phyloP scores from a whole-genome alignment of 2,797 vertebrate species.

The Jordanella pulchra region DNA sequence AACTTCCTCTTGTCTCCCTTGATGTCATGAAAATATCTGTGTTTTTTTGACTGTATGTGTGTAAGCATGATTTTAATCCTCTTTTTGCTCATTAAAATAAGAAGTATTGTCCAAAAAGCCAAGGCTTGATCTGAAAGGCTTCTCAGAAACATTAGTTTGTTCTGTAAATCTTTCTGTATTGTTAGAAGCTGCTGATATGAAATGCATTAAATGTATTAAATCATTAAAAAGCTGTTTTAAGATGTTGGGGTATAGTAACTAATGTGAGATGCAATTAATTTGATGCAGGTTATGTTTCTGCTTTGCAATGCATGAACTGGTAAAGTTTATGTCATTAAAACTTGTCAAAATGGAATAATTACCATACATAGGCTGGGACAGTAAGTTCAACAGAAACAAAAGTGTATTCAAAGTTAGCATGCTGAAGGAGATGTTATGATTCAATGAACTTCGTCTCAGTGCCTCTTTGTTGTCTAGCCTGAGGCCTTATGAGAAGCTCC shows the following conservation, averaged over 20 bases:
- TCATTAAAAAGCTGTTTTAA: neutral
- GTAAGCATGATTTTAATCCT: neutral
- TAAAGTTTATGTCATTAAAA: neutral
- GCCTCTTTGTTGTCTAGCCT: conserved; percentile 62
- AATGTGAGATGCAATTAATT: neutral
- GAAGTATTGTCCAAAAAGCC: neutral
- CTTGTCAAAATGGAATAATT: neutral
- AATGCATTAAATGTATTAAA: neutral
- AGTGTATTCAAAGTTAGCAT: conserved; percentile 19
- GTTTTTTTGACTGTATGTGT: neutral
- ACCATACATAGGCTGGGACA: neutral
- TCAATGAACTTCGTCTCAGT: conserved; percentile 55
- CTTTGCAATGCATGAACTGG: neutral
- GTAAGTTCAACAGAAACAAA: conserved; percentile 15
- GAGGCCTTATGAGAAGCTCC: conserved; percentile 60
- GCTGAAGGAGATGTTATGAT: conserved; percentile 51
- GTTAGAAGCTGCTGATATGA: neutral
- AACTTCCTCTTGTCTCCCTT: neutral
- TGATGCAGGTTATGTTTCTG: neutral
- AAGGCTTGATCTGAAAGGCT: neutral
- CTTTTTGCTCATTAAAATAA: neutral
- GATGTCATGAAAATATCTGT: neutral
- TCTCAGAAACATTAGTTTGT: neutral
- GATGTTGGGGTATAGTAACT: neutral
- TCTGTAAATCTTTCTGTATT: neutral